Evolutionary conservation across 1,140 invertebrate species (phyloP).

Genomic region (Trichomalopsis sarcophagae): DNA sequence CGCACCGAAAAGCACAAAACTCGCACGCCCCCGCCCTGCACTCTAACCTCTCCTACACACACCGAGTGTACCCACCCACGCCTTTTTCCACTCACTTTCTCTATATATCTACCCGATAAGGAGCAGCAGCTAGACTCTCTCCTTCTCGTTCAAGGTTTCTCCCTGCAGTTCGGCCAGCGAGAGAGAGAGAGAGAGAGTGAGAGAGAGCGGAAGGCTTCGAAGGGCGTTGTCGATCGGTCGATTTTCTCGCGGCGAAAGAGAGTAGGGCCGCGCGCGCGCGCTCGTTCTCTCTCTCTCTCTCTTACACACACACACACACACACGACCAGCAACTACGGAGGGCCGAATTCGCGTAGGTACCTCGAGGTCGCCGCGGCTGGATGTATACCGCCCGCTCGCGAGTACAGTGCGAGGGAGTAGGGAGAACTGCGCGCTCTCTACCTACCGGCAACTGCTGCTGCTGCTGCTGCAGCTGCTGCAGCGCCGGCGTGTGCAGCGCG

Average conservation of each 20-base stretch:
- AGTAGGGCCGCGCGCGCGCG: neutral
- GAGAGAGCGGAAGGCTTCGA: neutral
- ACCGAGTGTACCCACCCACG: neutral
- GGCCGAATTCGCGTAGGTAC: slow-evolving; percentile 3
- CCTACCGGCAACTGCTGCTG: neutral
- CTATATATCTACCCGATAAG: neutral
- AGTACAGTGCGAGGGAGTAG: neutral
- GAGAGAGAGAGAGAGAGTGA: no score
- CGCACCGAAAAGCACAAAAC: no score
- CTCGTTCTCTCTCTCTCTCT: neutral
- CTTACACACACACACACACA: neutral
- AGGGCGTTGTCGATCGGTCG: slow-evolving; percentile 49
- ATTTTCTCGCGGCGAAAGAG: slow-evolving; percentile 14
- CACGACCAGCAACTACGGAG: neutral
- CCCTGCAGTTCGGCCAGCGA: neutral
- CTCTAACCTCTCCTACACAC: neutral
- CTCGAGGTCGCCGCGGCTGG: neutral
- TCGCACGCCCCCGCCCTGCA: neutral
- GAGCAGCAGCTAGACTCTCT: neutral
- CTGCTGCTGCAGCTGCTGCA: neutral
- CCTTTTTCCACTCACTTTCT: neutral
- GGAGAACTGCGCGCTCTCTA: neutral
- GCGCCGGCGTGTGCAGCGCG: slow-evolving; percentile 7
- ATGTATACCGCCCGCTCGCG: neutral
- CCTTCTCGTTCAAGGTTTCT: neutral